Conservation (phyloP, 2,797 vertebrate genomes). For the Loris lydekkerianus region DNA sequence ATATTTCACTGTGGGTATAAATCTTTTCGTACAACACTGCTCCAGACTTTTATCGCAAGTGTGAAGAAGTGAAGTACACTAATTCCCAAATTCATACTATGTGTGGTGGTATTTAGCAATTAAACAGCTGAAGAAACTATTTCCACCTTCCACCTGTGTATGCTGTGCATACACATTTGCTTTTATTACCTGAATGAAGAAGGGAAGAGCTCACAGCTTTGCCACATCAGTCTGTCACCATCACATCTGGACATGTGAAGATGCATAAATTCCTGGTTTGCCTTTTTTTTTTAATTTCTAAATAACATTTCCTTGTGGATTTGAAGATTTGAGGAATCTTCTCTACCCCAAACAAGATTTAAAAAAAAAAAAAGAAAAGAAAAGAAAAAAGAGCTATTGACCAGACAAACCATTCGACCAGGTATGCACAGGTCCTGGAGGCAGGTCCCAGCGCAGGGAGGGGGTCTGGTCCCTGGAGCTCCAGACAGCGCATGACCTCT, state of each 20-base stretch:
- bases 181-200: slow-evolving; percentile 20
- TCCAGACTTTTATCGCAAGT: not conserved
- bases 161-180: not conserved
- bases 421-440: not conserved
- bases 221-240: not conserved
- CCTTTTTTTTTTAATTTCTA: not conserved
- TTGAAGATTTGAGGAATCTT: not conserved
- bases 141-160: not conserved
- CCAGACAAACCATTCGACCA: not conserved
- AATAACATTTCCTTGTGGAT: not conserved
- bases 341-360: not conserved
- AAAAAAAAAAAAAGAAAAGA: not conserved
- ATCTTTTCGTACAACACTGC: not conserved
- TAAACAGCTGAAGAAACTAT: slow-evolving; percentile 11
- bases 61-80: not conserved
- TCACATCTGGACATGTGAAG: not conserved
- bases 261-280: not conserved
- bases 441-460: not conserved
- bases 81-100: not conserved
- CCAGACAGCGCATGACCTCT: not conserved
- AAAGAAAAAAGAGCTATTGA: not conserved
- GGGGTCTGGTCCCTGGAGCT: not conserved
- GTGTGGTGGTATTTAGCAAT: not conserved
- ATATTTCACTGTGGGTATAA: not conserved
- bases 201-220: not conserved